Percentiles rank a stretch among this genome's conserved stretches.
Evolutionary conservation across 2,888 invertebrate species (phyloP).

Genomic region (Blastobasis lacticolella): DNA sequence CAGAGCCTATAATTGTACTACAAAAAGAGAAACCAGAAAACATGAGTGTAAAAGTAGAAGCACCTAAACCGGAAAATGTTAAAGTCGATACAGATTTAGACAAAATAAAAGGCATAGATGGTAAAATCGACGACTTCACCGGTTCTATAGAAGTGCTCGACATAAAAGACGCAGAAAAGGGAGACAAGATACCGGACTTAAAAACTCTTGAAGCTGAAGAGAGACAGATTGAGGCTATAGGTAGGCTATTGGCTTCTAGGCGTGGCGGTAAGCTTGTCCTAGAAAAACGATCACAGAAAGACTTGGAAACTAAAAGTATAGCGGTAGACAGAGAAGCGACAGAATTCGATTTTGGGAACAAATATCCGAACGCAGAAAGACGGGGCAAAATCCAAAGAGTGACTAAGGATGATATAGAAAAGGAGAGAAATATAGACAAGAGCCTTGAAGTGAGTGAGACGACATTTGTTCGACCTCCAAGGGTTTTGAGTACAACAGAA

Average conservation of each 20-base stretch:
- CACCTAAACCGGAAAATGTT: conserved; percentile 20
- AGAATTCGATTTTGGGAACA: conserved; percentile 55
- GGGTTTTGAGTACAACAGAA: conserved; percentile 56
- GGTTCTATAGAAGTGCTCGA: conserved; percentile 61
- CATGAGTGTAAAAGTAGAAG: conserved; percentile 14
- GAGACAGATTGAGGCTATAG: conserved; percentile 65
- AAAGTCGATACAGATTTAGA: conserved; percentile 31
- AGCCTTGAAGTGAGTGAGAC: conserved; percentile 67
- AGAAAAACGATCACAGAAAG: conserved; percentile 58
- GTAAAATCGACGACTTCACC: conserved; percentile 55
- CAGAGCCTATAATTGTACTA: conserved; percentile 2
- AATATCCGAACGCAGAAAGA: conserved; percentile 48
- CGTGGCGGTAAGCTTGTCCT: conserved; percentile 51
- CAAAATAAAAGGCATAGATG: conserved; percentile 56
- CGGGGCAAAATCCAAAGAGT: conserved; percentile 56
- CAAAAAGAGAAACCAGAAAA: too few species aligned
- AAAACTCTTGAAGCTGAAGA: conserved; percentile 66
- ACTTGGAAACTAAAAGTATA: conserved; percentile 52
- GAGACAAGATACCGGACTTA: conserved; percentile 45
- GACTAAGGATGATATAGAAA: conserved; percentile 59
- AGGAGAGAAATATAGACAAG: conserved; percentile 42
- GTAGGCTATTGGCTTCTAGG: conserved; percentile 53
- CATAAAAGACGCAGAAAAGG: conserved; percentile 51
- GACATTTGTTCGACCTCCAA: conserved; percentile 55
- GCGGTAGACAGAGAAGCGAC: conserved; percentile 48